Evolutionary conservation across 2,113 vertebrate genomes (phyloP).

Genomic region (Camelus bactrianus): DNA sequence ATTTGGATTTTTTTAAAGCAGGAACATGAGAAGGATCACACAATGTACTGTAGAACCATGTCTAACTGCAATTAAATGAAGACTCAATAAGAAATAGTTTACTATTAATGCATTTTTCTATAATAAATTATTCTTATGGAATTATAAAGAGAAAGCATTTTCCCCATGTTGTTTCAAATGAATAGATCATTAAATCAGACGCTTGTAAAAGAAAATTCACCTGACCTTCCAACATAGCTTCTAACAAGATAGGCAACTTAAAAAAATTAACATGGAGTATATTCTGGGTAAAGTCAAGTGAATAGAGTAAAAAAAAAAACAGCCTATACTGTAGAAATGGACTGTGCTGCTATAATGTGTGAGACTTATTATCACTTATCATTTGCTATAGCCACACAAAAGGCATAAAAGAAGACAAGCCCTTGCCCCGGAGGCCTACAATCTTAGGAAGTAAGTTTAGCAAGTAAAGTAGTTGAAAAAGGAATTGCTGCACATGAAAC

Average conservation of each 20-base stretch:
- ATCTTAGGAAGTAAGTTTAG: constrained; percentile 57
- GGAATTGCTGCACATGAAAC: constrained; percentile 55
- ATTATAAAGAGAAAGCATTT: background rate
- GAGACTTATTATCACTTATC: constrained; percentile 41
- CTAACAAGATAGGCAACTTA: background rate
- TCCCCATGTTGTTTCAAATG: background rate
- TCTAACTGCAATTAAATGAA: background rate
- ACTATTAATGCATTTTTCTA: background rate
- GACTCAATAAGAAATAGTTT: background rate
- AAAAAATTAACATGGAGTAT: background rate
- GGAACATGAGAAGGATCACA: background rate
- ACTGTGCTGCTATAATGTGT: background rate
- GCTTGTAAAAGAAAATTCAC: background rate
- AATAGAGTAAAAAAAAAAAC: background rate
- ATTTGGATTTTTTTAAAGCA: background rate
- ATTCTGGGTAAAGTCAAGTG: background rate
- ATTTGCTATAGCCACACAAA: constrained; percentile 10
- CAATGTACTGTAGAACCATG: background rate
- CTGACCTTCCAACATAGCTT: background rate
- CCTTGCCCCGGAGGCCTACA: constrained; percentile 40
- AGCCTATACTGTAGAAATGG: background rate
- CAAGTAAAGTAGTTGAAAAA: constrained; percentile 64
- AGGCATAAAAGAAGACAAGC: constrained; percentile 54
- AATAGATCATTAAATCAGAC: background rate
- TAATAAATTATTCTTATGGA: background rate